Conservation (phyloP, 2,797 vertebrate genomes). For the Rhodeus uyekii region DNA sequence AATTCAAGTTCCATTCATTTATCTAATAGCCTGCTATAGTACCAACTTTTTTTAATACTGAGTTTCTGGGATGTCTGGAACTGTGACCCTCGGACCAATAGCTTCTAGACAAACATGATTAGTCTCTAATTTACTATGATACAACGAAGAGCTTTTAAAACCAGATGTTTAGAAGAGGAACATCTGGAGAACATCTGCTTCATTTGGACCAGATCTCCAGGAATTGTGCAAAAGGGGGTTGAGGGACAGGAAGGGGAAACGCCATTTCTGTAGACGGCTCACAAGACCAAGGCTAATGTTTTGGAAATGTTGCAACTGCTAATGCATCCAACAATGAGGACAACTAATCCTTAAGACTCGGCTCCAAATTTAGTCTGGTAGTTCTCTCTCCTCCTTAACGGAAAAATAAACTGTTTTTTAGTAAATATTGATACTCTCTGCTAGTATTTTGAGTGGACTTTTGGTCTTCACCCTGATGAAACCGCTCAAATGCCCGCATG, state of each 20-base stretch:
- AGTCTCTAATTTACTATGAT: slow-evolving; percentile 67
- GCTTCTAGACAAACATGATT: slow-evolving; percentile 66
- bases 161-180: slow-evolving; percentile 75
- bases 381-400: not conserved
- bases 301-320: slow-evolving; percentile 44
- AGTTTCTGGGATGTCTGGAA: slow-evolving; percentile 45
- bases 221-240: slow-evolving; percentile 48
- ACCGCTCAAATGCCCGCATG: slow-evolving; percentile 52
- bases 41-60: slow-evolving; percentile 9
- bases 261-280: slow-evolving; percentile 13
- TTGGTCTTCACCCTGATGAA: slow-evolving; percentile 50
- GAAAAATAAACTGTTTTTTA: slow-evolving; percentile 22
- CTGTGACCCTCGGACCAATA: slow-evolving; percentile 58
- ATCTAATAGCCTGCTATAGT: not conserved
- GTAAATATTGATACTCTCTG: slow-evolving; percentile 6
- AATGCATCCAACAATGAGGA: slow-evolving; percentile 21
- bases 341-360: slow-evolving; percentile 4
- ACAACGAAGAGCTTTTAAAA: slow-evolving; percentile 66
- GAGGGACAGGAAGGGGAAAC: slow-evolving; percentile 25
- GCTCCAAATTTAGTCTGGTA: slow-evolving; percentile 1
- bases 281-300: slow-evolving; percentile 44
- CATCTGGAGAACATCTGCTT: slow-evolving; percentile 82
- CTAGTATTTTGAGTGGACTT: slow-evolving; percentile 36
- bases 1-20: not conserved
- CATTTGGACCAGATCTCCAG: slow-evolving; percentile 64